Evolutionary conservation across 2,797 vertebrate species (phyloP).

Genomic region (Enteromius thamalakanensis): DNA sequence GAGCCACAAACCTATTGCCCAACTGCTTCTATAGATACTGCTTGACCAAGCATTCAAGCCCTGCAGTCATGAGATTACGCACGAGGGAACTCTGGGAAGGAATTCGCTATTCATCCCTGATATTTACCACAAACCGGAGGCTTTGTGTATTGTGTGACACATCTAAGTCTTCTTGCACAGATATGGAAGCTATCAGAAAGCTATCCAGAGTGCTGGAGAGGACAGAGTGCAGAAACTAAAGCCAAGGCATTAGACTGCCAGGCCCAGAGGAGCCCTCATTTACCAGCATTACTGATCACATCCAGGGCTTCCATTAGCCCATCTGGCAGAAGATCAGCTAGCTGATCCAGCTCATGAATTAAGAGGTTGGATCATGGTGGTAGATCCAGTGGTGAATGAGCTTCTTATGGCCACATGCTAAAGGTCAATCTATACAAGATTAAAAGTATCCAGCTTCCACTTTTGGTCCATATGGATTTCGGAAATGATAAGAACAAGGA

Average conservation of each 20-base stretch:
- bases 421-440: background rate
- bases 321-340: constrained; percentile 10
- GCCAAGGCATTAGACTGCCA: constrained; percentile 15
- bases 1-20: background rate
- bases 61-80: background rate
- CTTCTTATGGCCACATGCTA: background rate
- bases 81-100: background rate
- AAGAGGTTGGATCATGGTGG: constrained; percentile 13
- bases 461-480: background rate
- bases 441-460: background rate
- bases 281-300: constrained; percentile 42
- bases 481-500: background rate
- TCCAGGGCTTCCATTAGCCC: constrained; percentile 30
- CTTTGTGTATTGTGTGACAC: constrained; percentile 13
- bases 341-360: constrained; percentile 27
- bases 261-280: constrained; percentile 15
- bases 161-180: constrained; percentile 2
- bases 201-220: background rate
- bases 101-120: constrained; percentile 26
- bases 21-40: background rate
- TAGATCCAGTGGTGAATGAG: constrained; percentile 6
- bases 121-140: constrained; percentile 6
- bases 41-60: background rate
- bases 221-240: constrained; percentile 13
- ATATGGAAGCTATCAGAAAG: constrained; percentile 15